Conservation (phyloP, 2,888 invertebrate species). For the Cheilosia vulpina region DNA sequence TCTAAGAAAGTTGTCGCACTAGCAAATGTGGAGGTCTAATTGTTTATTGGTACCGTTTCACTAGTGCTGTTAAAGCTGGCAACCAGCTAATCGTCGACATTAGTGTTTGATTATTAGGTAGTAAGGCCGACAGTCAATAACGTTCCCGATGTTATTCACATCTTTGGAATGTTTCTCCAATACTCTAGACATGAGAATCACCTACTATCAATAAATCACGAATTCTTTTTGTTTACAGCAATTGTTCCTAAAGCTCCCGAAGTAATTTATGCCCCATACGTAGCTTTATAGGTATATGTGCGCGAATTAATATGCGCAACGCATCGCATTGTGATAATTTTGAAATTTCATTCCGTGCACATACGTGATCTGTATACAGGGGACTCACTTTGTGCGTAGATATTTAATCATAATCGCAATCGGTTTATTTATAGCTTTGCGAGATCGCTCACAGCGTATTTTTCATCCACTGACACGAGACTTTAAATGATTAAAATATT, state of each 20-base stretch:
- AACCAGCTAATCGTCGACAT: no score
- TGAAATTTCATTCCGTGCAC: constrained; percentile 54
- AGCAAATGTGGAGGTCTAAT: no score
- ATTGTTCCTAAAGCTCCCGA: background rate
- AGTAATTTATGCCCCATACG: background rate
- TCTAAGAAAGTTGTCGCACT: no score
- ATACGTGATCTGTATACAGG: constrained; percentile 57
- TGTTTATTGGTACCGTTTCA: no score
- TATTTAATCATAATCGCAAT: constrained; percentile 28
- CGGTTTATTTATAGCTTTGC: constrained; percentile 30
- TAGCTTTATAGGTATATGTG: background rate
- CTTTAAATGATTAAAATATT: background rate
- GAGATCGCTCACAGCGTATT: constrained; percentile 7
- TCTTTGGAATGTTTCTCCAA: background rate
- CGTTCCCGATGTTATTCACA: no score
- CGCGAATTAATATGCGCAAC: constrained; percentile 31
- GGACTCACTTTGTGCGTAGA: constrained; percentile 20
- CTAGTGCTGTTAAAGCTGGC: no score
- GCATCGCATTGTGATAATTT: constrained; percentile 36
- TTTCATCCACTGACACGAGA: constrained; percentile 26
- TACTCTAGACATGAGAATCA: no score
- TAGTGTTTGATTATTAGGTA: no score
- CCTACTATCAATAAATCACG: background rate
- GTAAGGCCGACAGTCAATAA: no score
- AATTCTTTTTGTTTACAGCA: background rate